Percentiles rank a stretch among this genome's conserved stretches.
Conservation (phyloP, 2,113 vertebrate genomes). For the Tetraodon nigroviridis region DNA sequence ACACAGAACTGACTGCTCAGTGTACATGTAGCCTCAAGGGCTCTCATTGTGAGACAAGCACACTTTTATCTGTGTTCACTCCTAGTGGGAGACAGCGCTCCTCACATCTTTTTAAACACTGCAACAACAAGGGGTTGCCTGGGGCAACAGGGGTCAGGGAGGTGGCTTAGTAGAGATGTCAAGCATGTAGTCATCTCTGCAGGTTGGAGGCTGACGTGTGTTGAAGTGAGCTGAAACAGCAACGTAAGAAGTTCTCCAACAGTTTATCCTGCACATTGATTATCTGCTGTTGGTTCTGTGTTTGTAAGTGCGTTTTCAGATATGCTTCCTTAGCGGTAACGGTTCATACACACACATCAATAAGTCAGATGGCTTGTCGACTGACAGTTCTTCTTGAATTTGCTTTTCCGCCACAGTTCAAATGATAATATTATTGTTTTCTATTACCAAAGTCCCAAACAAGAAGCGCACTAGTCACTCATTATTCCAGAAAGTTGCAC, state of each 20-base stretch:
- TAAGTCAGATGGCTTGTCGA: too few species aligned
- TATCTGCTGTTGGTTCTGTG: constrained; percentile 14
- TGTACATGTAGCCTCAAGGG: constrained; percentile 48
- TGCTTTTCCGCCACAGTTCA: too few species aligned
- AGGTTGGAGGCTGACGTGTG: constrained; percentile 57
- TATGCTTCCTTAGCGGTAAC: too few species aligned
- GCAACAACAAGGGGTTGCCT: constrained; percentile 58
- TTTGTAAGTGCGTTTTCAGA: neutral
- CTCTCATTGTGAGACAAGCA: constrained; percentile 43
- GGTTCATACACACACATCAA: too few species aligned
- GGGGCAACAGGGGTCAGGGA: constrained; percentile 51
- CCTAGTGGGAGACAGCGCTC: constrained; percentile 51
- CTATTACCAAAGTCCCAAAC: too few species aligned
- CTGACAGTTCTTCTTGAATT: too few species aligned
- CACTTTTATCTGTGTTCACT: constrained; percentile 60
- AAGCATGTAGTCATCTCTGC: constrained; percentile 35
- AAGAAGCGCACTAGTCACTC: neutral
- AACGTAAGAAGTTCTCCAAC: constrained; percentile 8
- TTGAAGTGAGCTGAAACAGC: constrained; percentile 1
- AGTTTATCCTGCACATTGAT: constrained; percentile 29
- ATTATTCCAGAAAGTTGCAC: constrained; percentile 4
- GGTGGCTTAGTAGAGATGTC: constrained; percentile 60
- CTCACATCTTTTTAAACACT: constrained; percentile 64
- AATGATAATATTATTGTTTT: too few species aligned
- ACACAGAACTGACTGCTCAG: constrained; percentile 19